A percentile compares a stretch with the other conserved stretches of the same genome.
Evolutionary conservation across 2,888 invertebrate species (phyloP).

Genomic region (Aethes cnicana): DNA sequence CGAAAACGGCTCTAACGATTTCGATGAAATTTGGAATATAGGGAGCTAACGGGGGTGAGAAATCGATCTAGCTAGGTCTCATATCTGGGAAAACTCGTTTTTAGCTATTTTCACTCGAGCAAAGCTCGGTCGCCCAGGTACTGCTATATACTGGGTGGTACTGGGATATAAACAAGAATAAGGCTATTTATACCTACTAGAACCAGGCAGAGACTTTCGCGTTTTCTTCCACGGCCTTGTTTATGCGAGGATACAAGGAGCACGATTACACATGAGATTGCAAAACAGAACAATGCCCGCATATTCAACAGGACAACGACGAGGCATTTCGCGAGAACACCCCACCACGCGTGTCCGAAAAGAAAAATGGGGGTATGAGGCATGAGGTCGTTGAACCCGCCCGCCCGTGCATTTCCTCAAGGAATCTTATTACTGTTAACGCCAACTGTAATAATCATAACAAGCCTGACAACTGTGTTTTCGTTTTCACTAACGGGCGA

Average conservation of each 20-base stretch:
- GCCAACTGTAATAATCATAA: slow-evolving; percentile 32
- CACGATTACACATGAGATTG: slow-evolving; percentile 74
- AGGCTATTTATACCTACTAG: too few species aligned
- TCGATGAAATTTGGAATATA: too few species aligned
- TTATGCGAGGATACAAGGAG: slow-evolving; percentile 44
- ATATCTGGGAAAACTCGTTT: too few species aligned
- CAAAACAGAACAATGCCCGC: slow-evolving; percentile 71
- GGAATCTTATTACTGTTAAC: slow-evolving; percentile 31
- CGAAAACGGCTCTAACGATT: too few species aligned
- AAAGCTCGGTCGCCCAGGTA: too few species aligned
- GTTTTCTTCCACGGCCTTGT: slow-evolving; percentile 35
- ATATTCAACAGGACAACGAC: slow-evolving; percentile 69
- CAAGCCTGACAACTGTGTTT: slow-evolving; percentile 30
- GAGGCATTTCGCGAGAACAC: slow-evolving; percentile 62
- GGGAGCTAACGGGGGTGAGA: too few species aligned
- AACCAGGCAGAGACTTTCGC: slow-evolving; percentile 20
- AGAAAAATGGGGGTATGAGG: slow-evolving; percentile 72
- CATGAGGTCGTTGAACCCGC: slow-evolving; percentile 67
- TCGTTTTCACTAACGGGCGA: slow-evolving; percentile 25
- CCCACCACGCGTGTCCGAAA: slow-evolving; percentile 64
- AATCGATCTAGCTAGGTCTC: too few species aligned
- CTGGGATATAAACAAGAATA: too few species aligned
- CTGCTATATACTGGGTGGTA: too few species aligned
- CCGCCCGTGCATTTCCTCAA: slow-evolving; percentile 39
- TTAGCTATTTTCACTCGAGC: too few species aligned